Base-by-base conservation (phyloP, 2,888 invertebrate species). In the Neoitamus cyanurus region DNA sequence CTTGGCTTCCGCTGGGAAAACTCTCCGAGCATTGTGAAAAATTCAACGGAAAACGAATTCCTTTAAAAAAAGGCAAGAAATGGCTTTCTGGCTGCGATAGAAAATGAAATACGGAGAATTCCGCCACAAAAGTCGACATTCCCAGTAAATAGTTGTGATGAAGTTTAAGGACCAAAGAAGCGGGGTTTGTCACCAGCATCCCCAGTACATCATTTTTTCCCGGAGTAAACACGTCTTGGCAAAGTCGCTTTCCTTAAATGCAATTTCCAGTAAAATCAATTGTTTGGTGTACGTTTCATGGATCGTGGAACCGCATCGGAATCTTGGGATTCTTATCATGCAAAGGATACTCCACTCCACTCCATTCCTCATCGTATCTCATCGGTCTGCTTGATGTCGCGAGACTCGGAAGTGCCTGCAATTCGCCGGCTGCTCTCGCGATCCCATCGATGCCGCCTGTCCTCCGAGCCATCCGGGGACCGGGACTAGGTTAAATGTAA, bases 211-310 rank as follows among this genome's bases (percentile, higher is more conserved):
- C 11, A 75, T 37, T 75, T 73, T 36, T 34, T 36, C 58, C 25
- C 7, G 20, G 58, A 3, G 42, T n/a, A 75, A 25, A 42, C 75
- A 75, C 42, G 15, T 25, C 75, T 75, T 75, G 75, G 75, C 37
- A 75, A 75, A 48, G 75, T n/a, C 75, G 37, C 37, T 42, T 75
- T 75, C 42, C 75, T 75, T 28, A 42, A 75, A 75, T 75, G 42
- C 75, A 75, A 75, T 75, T 75, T 75, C 20, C 75, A 75, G 13
- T 6, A 75, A 75, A 75, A 75, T 75, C 75, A 75, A 42, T 75
- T 75, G 75, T 75, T 75, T 75, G 42, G 75, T 25, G 20, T 75
- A 75, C 42, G 28, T 46, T 75, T 46, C 75, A 75, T 75, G 28
- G 25, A 25, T 11, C 36, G 42, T 15, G 34, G 42, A 42, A 15